These are phyloP conservation scores for Dicyrtomina minuta DNA, from an alignment of 2,888 invertebrate species.

Conservation along the genomic window DNA sequence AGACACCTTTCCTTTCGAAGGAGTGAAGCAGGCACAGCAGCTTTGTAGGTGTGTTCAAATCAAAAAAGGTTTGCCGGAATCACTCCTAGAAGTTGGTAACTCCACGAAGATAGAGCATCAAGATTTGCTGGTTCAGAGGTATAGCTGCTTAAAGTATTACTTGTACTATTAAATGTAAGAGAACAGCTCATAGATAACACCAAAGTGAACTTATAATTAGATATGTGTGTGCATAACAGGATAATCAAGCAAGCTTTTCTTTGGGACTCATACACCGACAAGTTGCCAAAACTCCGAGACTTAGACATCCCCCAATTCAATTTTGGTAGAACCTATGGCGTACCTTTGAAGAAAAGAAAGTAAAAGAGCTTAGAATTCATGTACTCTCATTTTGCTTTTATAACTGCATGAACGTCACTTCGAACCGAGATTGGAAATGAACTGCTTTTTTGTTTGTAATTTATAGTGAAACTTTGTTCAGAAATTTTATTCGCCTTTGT, in stretches of 20 bases:
- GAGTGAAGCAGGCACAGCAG: constrained; percentile 56
- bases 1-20: constrained; percentile 53
- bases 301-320: constrained; percentile 69
- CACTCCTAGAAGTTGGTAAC: constrained; percentile 41
- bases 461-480: constrained; percentile 45
- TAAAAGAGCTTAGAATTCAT: no score
- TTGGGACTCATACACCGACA: constrained; percentile 74
- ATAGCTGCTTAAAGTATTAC: no score
- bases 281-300: constrained; percentile 72
- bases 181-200: no score
- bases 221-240: constrained; percentile 26
- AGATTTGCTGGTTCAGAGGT: constrained; percentile 50
- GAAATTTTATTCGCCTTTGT: constrained; percentile 45
- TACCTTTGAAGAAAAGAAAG: constrained; percentile 70
- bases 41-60: constrained; percentile 56
- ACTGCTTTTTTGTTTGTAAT: not conserved
- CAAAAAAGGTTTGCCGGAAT: constrained; percentile 55
- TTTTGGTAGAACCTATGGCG: constrained; percentile 73
- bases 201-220: constrained; percentile 1
- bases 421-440: no score
- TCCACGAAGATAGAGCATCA: constrained; percentile 44
- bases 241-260: constrained; percentile 57
- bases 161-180: no score
- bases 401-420: no score
- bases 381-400: no score